phyloP scores from a whole-genome alignment of 2,888 invertebrate genomes.

The Acanthopleura granulata region DNA sequence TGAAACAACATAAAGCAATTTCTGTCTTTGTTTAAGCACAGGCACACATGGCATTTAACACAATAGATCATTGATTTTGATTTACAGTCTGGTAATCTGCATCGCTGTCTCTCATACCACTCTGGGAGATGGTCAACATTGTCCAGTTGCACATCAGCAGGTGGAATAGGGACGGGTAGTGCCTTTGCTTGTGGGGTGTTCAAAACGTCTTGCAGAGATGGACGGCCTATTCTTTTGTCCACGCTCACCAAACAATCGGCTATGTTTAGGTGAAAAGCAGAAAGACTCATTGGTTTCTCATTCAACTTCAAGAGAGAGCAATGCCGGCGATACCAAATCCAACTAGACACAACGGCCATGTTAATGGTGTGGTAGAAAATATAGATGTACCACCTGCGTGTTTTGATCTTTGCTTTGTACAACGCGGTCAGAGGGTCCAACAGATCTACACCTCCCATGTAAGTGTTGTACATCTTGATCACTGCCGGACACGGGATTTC shows the following conservation, averaged over 20 bases:
- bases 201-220: constrained; percentile 4
- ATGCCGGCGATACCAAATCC: constrained; percentile 20
- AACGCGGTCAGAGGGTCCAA: constrained; percentile 13
- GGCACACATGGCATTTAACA: background rate
- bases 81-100: background rate
- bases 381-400: constrained; percentile 12
- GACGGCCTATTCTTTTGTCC: background rate
- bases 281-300: background rate
- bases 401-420: constrained; percentile 21
- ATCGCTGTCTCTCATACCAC: background rate
- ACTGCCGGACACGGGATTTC: constrained; percentile 10
- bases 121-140: background rate
- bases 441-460: constrained; percentile 25
- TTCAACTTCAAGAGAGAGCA: background rate
- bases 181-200: background rate
- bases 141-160: constrained; percentile 14
- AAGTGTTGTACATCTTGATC: constrained; percentile 20
- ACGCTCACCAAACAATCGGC: background rate
- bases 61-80: background rate
- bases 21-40: constrained; percentile 9
- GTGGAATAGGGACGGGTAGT: constrained; percentile 8
- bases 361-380: background rate
- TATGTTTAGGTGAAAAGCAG: background rate
- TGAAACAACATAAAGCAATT: background rate
- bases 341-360: constrained; percentile 21